Base-by-base conservation (phyloP, 2,113 vertebrate species). In the Toxostoma redivivum region DNA sequence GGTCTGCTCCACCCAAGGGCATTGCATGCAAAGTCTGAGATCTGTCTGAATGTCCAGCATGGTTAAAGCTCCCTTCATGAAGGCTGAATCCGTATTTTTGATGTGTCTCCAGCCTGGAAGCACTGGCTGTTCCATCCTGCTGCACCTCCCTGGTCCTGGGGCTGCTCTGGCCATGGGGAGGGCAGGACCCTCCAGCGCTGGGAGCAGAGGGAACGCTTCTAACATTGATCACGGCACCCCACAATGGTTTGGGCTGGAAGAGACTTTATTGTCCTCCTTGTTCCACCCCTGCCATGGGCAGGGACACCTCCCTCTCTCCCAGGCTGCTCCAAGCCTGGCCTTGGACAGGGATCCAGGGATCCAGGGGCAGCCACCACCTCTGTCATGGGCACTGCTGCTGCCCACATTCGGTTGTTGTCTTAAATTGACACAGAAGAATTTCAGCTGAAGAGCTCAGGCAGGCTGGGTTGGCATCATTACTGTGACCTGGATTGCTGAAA, bases 181-280 rank as follows among this genome's bases (percentile, higher is more conserved):
- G 20, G 57, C 72, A 47, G 73, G n/a, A 20, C 23, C 47, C 27
- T 28, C 8, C 0, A 0, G 54, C 38, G 4, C 10, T 11, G 14
- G 67, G 70, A 86, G 57, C 65, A 37, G 40, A 40, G 42, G 20
- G 31, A 42, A n/a, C 4, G 1, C 8, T 50, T 14, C 53, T 1
- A 0, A 23, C 53, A 15, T 1, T 9, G 4, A 9, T 31, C 35
- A 25, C 51, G 30, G 30, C 7, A 10, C 22, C 35, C 24, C 51
- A 22, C 31, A 15, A 1, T 2, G 53, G 37, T 27, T 21, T 67
- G 71, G 25, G 31, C 5, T 31, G 37, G 71, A 31, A 25, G 25
- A 27, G 21, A 48, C 10, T 24, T 38, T 9, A 13, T 4, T 19
- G 30, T 5, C 11, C 51, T 11, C 20, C 70, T 28, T 24, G 35